A percentile compares a stretch with the other conserved stretches of the same genome.
Evolutionary conservation across 2,797 vertebrate genomes (phyloP).

Genomic region (Otus scops): DNA sequence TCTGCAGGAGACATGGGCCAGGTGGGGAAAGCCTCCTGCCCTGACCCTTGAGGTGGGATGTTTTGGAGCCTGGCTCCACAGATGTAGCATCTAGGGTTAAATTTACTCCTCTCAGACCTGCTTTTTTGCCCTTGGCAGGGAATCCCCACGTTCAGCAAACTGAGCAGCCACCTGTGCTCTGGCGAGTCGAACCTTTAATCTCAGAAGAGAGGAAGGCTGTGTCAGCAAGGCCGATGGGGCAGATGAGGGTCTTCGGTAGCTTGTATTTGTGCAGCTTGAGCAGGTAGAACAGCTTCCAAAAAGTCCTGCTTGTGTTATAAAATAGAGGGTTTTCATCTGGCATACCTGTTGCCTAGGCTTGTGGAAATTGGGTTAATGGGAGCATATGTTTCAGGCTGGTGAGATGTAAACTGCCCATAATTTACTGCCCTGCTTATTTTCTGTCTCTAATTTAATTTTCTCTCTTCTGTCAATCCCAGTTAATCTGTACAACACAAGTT

Average conservation of each 20-base stretch:
- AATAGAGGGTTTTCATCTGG: slow-evolving; percentile 14
- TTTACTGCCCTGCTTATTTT: background rate
- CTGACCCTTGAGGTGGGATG: background rate
- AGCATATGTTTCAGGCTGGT: background rate
- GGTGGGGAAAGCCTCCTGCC: background rate
- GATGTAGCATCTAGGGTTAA: background rate
- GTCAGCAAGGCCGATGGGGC: slow-evolving; percentile 9
- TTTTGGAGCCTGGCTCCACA: background rate
- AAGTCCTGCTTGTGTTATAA: background rate
- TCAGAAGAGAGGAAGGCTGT: background rate
- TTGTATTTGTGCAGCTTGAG: background rate
- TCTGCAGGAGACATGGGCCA: background rate
- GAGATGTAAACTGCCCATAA: background rate
- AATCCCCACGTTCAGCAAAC: background rate
- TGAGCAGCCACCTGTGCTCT: background rate
- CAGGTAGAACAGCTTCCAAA: slow-evolving; percentile 14
- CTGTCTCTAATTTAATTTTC: slow-evolving; percentile 35
- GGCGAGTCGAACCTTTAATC: background rate
- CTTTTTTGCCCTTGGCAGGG: background rate
- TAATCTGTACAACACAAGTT: background rate
- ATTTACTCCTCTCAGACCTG: background rate
- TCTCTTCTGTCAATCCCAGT: background rate
- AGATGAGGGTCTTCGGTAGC: slow-evolving; percentile 9
- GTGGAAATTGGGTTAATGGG: background rate
- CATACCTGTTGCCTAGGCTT: background rate